Conservation (phyloP, 2,888 invertebrate species). For the Dermolepida albohirtum region DNA sequence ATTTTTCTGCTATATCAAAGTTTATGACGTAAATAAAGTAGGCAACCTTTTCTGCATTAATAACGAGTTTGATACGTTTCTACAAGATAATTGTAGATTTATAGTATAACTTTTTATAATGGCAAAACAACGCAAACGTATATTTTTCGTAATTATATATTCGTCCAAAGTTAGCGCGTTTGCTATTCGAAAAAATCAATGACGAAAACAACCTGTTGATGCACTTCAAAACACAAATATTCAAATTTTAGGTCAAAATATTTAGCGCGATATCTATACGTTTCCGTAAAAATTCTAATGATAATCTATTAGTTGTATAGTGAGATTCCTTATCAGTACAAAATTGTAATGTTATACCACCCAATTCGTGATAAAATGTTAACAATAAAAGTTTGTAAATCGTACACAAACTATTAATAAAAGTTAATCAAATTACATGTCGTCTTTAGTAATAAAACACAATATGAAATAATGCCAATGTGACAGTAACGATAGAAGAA, state of each 20-base stretch:
- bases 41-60: conserved; percentile 30
- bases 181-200: neutral
- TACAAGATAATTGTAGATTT: conserved; percentile 13
- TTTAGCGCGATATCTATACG: neutral
- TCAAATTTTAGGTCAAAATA: neutral
- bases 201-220: conserved; percentile 26
- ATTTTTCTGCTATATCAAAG: conserved; percentile 1
- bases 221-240: conserved; percentile 1
- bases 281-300: conserved; percentile 1
- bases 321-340: conserved; percentile 18
- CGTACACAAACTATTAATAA: neutral
- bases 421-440: neutral
- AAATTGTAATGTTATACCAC: conserved; percentile 35
- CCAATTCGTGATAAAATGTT: conserved; percentile 34
- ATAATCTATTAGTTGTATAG: neutral
- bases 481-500: conserved; percentile 2
- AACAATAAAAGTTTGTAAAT: conserved; percentile 21
- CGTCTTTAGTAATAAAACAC: conserved; percentile 5
- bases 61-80: neutral
- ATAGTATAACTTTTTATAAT: conserved; percentile 11
- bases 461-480: conserved; percentile 12
- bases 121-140: neutral
- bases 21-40: conserved; percentile 9
- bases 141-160: conserved; percentile 17
- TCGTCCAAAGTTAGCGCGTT: neutral